Evolutionary conservation across 1,140 invertebrate species (phyloP).

Genomic region (Drosophila virilis): DNA sequence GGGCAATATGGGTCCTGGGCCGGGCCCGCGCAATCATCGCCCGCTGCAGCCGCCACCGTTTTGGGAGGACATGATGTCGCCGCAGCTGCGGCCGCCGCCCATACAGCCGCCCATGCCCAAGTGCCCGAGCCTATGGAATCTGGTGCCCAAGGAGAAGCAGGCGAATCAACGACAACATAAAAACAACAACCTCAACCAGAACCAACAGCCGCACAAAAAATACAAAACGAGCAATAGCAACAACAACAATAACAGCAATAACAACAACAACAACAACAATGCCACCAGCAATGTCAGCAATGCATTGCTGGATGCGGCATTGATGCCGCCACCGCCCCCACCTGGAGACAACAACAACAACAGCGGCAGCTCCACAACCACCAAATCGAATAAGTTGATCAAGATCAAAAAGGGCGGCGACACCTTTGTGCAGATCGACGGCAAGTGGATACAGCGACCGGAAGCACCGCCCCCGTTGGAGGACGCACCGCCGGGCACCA

Average conservation of each 20-base stretch:
- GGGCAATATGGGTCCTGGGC: conserved; percentile 24
- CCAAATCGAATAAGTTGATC: conserved; percentile 11
- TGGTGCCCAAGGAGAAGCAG: conserved; percentile 60
- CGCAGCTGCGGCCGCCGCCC: conserved; percentile 52
- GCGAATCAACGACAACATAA: conserved; percentile 23
- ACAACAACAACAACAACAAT: conserved; percentile 9
- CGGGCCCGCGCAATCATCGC: conserved; percentile 36
- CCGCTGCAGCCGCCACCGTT: conserved; percentile 67
- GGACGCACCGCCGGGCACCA: conserved; percentile 60
- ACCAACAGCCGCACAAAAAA: conserved; percentile 53
- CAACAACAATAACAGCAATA: conserved; percentile 22
- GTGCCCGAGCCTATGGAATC: conserved; percentile 68
- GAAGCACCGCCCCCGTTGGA: conserved; percentile 65
- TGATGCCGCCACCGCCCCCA: conserved; percentile 66
- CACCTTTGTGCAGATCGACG: conserved; percentile 61
- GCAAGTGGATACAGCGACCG: conserved; percentile 67
- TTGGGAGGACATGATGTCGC: conserved; percentile 77
- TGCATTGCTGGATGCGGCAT: conserved; percentile 23
- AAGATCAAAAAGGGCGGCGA: conserved; percentile 66
- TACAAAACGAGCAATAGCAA: conserved; percentile 34
- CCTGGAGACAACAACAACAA: conserved; percentile 7
- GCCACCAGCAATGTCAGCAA: conserved; percentile 19
- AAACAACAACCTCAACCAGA: conserved; percentile 23
- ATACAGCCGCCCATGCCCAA: conserved; percentile 74
- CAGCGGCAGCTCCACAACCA: background rate